Evolutionary conservation across 2,113 vertebrate species (phyloP), one percentile per base, ranked within the genome.

Genomic region (Elachura formosa): DNA sequence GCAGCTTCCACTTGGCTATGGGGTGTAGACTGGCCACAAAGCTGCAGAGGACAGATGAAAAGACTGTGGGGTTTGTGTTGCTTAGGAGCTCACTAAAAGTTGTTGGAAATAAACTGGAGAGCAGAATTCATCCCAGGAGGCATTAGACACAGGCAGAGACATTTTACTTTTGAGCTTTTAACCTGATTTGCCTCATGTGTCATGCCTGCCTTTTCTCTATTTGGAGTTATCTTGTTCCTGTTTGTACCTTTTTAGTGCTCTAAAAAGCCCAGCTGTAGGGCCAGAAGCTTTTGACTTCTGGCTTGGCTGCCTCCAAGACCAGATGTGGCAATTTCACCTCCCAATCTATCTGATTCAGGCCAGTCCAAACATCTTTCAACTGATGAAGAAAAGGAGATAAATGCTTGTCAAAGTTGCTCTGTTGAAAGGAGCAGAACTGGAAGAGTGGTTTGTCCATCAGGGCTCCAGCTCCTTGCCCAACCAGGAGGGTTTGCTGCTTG

Each of bases 181-280:
- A 89, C 63, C 91, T 64, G 34, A 89, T 91, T 89, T 91, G 29
- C 52, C 56, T 63, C 0, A 0, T 1, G 2, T 76, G 62, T 41
- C 13, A 28, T 63, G 74, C 36, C 88, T 93, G 69, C 66, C 56
- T 91, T 82, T 75, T 85, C 51, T 93, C 74, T 82, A 4, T 59
- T 81, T 93, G 52, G 67, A 89, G 21, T 85, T 96, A 92, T 87
- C 82, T 93, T 85, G 82, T 79, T 79, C 45, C 74, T 82, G 19
- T 51, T 79, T 82, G 56, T 90, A 68, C 48, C 56, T 62, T 79
- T 91, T 82, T 40, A 90, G 79, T 43, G 43, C 34, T 77, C 38
- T 87, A 77, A 62, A 63, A 92, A 90, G 82, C 28, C 7, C 78
- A 85, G 74, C 52, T 52, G 5, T 12, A 26, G 55, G 64, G 40